Evolutionary conservation across 2,113 vertebrate species (phyloP).

Genomic region (Catharus bicknelli): DNA sequence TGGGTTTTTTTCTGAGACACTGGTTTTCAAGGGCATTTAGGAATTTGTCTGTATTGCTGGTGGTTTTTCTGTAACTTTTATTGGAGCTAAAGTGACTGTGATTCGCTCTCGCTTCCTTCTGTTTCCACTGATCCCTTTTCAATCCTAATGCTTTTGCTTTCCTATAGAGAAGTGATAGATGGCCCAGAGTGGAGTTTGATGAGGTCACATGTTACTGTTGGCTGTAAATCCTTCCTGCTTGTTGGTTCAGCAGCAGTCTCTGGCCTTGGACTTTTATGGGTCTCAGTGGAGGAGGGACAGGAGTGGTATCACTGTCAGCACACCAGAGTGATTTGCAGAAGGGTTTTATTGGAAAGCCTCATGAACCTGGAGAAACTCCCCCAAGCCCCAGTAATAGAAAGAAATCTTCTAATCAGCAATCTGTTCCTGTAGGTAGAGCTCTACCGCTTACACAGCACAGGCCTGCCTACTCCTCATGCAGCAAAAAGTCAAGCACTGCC

Average conservation of each 20-base stretch:
- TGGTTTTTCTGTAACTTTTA: constrained; percentile 12
- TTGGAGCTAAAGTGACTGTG: neutral
- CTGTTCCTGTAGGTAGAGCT: neutral
- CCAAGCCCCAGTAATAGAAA: neutral
- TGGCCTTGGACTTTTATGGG: constrained; percentile 47
- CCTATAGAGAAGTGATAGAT: constrained; percentile 26
- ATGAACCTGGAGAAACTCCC: neutral
- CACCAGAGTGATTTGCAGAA: neutral
- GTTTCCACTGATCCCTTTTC: neutral
- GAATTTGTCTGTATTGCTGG: neutral
- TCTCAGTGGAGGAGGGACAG: constrained; percentile 7
- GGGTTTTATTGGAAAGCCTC: constrained; percentile 2
- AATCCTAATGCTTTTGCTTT: neutral
- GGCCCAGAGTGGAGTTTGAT: constrained; percentile 34
- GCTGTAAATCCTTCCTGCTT: constrained; percentile 51
- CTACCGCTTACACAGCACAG: fast-evolving
- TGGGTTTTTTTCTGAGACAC: neutral
- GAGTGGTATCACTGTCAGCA: neutral
- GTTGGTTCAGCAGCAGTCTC: constrained; percentile 8
- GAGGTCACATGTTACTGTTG: constrained; percentile 34
- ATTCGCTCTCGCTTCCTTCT: neutral
- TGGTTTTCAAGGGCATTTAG: constrained; percentile 19
- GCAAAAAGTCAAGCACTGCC: neutral
- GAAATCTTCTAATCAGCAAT: neutral
- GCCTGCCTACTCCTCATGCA: fast-evolving